Evolutionary conservation across 2,888 invertebrate genomes (phyloP).

Genomic region (Panorpa germanica): DNA sequence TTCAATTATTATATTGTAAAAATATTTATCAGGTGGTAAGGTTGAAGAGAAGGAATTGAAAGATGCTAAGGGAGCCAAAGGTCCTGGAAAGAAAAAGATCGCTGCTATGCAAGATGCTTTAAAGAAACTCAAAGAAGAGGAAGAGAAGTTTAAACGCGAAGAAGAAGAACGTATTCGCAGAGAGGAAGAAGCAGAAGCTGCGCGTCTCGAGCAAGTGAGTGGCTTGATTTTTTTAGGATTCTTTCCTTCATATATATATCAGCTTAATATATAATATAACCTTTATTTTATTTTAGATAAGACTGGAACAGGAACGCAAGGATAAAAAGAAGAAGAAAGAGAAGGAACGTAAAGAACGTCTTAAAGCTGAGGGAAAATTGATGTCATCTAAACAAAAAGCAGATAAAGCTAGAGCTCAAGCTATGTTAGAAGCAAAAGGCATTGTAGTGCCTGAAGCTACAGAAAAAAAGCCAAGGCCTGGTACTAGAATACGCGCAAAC

Average conservation of each 20-base stretch:
- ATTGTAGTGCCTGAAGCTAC: slow-evolving; percentile 58
- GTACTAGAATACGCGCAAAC: slow-evolving; percentile 54
- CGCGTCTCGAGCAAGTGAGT: slow-evolving; percentile 52
- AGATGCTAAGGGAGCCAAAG: slow-evolving; percentile 36
- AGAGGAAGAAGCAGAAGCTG: slow-evolving; percentile 55
- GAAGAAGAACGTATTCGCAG: slow-evolving; percentile 63
- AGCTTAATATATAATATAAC: too few relatives aligned
- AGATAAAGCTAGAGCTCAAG: slow-evolving; percentile 73
- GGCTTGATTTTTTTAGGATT: too few relatives aligned
- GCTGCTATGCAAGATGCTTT: slow-evolving; percentile 84
- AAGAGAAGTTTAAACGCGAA: slow-evolving; percentile 51
- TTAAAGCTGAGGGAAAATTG: slow-evolving; percentile 93
- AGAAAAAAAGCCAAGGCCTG: slow-evolving; percentile 39
- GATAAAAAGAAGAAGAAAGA: slow-evolving; percentile 81
- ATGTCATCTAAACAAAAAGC: slow-evolving; percentile 87
- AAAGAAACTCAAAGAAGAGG: slow-evolving; percentile 76
- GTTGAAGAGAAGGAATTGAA: slow-evolving; percentile 33
- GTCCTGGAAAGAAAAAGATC: slow-evolving; percentile 70
- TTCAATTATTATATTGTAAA: slow-evolving; percentile 20
- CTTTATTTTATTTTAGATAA: too few relatives aligned
- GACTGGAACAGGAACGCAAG: slow-evolving; percentile 72
- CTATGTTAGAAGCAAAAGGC: slow-evolving; percentile 80
- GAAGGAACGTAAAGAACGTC: slow-evolving; percentile 77
- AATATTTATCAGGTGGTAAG: slow-evolving; percentile 27
- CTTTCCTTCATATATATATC: too few relatives aligned